phyloP scores from a whole-genome alignment of 2,888 invertebrate species.

The Caenorhabditis becei region DNA sequence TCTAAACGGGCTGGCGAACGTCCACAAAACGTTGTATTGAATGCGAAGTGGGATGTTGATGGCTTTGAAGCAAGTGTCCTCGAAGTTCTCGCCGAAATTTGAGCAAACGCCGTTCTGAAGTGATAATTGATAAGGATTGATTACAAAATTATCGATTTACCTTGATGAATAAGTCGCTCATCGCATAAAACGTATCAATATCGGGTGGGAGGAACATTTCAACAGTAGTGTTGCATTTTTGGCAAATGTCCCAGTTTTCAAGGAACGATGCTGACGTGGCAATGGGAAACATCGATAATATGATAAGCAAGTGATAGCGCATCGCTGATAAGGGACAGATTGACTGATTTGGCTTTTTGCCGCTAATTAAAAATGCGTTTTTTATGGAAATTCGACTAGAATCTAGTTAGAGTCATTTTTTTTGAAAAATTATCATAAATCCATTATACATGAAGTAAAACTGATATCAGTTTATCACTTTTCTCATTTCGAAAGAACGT shows the following conservation, averaged over 20 bases:
- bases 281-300: neutral
- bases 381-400: neutral
- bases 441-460: too few species aligned
- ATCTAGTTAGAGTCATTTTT: too few species aligned
- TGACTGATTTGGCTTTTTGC: neutral
- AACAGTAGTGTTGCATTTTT: conserved; percentile 33
- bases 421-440: too few species aligned
- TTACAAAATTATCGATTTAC: neutral
- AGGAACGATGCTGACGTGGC: neutral
- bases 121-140: neutral
- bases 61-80: conserved; percentile 27
- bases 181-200: conserved; percentile 27
- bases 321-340: neutral
- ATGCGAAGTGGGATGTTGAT: conserved; percentile 44
- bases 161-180: conserved; percentile 42
- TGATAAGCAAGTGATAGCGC: neutral
- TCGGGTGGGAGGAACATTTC: conserved; percentile 36
- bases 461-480: too few species aligned
- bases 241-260: neutral
- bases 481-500: too few species aligned
- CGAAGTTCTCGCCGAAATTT: conserved; percentile 18
- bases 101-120: conserved; percentile 26
- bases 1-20: conserved; percentile 37
- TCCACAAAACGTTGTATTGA: conserved; percentile 42
- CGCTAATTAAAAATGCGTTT: neutral